These are phyloP conservation scores for Schlechtendalia chinensis DNA, from an alignment of 1,140 invertebrate genomes.

Conservation along the genomic window DNA sequence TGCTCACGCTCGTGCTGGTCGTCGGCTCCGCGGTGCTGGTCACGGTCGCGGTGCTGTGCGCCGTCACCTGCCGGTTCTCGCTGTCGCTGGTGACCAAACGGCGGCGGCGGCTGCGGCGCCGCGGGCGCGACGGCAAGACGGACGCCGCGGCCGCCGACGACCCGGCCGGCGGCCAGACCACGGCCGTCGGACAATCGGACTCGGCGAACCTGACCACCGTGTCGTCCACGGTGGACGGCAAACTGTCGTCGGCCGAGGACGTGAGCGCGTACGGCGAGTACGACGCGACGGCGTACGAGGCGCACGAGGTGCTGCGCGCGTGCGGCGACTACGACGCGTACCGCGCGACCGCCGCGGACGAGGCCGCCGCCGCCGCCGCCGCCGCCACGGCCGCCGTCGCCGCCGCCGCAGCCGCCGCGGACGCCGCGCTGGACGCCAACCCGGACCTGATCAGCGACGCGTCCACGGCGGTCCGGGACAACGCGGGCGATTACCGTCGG, in stretches of 20 bases:
- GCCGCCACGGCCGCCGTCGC: slow-evolving; percentile 68
- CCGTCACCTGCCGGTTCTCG: slow-evolving; percentile 61
- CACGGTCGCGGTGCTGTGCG: slow-evolving; percentile 55
- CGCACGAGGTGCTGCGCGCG: slow-evolving; percentile 51
- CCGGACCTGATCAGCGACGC: slow-evolving; percentile 76
- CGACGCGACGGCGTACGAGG: slow-evolving; percentile 53
- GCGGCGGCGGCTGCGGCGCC: not conserved
- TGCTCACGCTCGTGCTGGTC: not conserved
- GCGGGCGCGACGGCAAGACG: slow-evolving; percentile 48
- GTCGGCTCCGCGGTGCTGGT: not conserved
- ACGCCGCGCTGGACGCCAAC: slow-evolving; percentile 67
- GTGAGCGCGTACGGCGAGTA: slow-evolving; percentile 57
- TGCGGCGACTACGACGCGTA: slow-evolving; percentile 53
- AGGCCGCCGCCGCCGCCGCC: slow-evolving; percentile 55
- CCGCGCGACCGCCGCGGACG: slow-evolving; percentile 52
- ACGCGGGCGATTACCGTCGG: slow-evolving; percentile 2
- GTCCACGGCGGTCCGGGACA: slow-evolving; percentile 64
- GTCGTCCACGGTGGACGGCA: slow-evolving; percentile 52
- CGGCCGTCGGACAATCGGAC: slow-evolving; percentile 55
- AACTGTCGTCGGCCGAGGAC: slow-evolving; percentile 51
- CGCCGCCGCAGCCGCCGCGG: slow-evolving; percentile 56
- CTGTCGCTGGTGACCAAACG: slow-evolving; percentile 41
- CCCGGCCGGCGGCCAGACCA: slow-evolving; percentile 54
- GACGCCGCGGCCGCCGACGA: not conserved
- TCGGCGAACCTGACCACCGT: slow-evolving; percentile 40